These are phyloP conservation scores for Vulpes vulpes DNA, from an alignment of 2,113 vertebrate genomes.

Conservation along the genomic window DNA sequence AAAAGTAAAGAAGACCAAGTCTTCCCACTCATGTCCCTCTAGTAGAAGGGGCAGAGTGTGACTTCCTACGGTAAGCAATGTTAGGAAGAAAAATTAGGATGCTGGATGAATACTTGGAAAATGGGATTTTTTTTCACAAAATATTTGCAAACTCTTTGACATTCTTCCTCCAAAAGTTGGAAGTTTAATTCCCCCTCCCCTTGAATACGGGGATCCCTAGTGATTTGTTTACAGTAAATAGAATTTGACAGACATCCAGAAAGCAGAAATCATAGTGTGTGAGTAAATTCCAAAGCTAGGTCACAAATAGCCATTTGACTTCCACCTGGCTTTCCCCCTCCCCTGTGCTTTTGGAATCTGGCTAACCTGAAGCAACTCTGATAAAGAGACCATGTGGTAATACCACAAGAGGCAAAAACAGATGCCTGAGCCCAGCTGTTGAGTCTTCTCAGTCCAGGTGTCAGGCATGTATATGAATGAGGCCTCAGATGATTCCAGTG, in stretches of 20 bases:
- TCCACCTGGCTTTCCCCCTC: neutral
- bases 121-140: neutral
- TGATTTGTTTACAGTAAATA: neutral
- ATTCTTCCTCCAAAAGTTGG: neutral
- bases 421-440: slow-evolving; percentile 32
- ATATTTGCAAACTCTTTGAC: neutral
- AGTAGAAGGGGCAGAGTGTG: neutral
- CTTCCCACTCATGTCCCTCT: accelerated
- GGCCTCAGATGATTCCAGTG: neutral
- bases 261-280: neutral
- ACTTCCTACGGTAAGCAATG: neutral
- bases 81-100: neutral
- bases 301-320: slow-evolving; percentile 22
- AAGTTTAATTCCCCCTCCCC: neutral
- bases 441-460: neutral
- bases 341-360: neutral
- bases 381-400: neutral
- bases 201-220: neutral
- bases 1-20: neutral
- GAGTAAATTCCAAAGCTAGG: neutral
- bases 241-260: neutral
- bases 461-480: neutral
- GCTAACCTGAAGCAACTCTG: slow-evolving; percentile 1
- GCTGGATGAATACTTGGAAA: neutral
- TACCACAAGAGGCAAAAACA: neutral